Evolutionary conservation across 1,140 invertebrate species (phyloP).

Genomic region (Drosophila rufa): DNA sequence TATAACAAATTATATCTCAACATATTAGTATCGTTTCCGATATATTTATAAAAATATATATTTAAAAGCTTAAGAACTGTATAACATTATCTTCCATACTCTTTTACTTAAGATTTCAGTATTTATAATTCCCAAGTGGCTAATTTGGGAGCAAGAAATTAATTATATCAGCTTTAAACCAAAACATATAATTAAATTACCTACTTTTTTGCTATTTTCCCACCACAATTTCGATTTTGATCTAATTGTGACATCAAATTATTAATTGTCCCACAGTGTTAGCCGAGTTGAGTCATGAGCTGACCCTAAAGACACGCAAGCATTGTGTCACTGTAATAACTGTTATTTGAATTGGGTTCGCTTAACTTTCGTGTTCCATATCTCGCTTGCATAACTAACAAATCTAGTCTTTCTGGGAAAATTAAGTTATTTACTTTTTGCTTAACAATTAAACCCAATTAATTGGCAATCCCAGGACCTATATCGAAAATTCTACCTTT

Average conservation of each 20-base stretch:
- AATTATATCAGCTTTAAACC: background rate
- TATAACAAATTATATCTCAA: too few species aligned
- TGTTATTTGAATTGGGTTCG: conserved; percentile 44
- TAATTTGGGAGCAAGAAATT: background rate
- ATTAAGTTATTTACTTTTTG: conserved; percentile 47
- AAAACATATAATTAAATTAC: background rate
- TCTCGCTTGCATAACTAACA: conserved; percentile 44
- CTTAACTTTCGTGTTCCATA: conserved; percentile 60
- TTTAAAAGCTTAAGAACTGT: background rate
- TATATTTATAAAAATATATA: background rate
- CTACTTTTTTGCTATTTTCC: background rate
- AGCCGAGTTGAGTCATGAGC: conserved; percentile 20
- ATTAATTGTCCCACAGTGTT: conserved; percentile 16
- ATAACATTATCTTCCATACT: background rate
- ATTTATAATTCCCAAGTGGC: background rate
- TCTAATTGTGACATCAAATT: conserved; percentile 14
- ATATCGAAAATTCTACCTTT: conserved; percentile 9
- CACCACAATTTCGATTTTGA: conserved; percentile 10
- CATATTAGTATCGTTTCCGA: too few species aligned
- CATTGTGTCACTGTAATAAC: conserved; percentile 63
- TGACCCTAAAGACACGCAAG: conserved; percentile 37
- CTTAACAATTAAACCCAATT: conserved; percentile 58
- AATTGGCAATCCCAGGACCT: conserved; percentile 47
- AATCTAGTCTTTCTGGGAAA: conserved; percentile 44
- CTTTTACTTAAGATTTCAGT: background rate